Evolutionary conservation across 2,113 vertebrate genomes (phyloP).

Genomic region (Malurus elegans): DNA sequence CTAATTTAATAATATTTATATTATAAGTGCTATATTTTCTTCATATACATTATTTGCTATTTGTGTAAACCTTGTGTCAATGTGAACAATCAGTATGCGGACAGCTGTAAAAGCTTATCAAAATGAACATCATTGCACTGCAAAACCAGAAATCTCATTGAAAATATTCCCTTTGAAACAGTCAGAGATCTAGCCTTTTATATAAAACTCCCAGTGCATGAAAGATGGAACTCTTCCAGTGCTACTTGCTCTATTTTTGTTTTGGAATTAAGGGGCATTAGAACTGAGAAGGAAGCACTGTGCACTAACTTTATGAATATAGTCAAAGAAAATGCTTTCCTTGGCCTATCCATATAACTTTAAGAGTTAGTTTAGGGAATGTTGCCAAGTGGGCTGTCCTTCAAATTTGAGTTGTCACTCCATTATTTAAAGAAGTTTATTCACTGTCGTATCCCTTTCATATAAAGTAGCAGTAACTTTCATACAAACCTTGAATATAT

Average conservation of each 20-base stretch:
- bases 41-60: not conserved
- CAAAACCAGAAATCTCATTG: not conserved
- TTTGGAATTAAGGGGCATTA: not conserved
- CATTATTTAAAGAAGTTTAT: not conserved
- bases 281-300: not conserved
- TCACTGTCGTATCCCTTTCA: not conserved
- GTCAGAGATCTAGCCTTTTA: not conserved
- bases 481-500: not conserved
- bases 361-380: not conserved
- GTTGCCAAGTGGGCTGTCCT: not conserved
- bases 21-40: not conserved
- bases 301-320: not conserved
- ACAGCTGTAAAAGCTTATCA: not conserved
- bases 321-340: not conserved
- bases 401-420: not conserved
- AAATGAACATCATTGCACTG: not conserved
- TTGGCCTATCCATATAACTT: not conserved
- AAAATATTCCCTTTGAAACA: constrained; percentile 43
- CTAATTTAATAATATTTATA: not conserved
- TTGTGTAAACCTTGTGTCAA: not conserved
- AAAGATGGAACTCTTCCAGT: not conserved
- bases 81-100: not conserved
- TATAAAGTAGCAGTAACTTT: not conserved
- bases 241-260: not conserved
- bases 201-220: not conserved